Base-by-base conservation (phyloP, 2,888 invertebrate genomes). In the Drosophila percnosoma region DNA sequence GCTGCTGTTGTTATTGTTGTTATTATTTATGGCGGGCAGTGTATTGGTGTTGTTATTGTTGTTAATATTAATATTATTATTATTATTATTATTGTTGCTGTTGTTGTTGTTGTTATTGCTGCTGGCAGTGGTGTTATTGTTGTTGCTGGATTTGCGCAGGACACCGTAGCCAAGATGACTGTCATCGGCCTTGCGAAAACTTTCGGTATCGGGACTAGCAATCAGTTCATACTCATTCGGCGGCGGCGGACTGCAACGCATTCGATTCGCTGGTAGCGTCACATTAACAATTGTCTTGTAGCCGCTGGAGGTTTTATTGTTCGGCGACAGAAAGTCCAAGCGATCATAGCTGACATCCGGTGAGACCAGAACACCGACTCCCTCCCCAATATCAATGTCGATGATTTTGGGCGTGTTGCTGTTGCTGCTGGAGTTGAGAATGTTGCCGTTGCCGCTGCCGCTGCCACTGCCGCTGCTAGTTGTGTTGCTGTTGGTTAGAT, bases 221-320 rank as follows among this genome's bases (percentile, higher is more conserved):
- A 97, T 96, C 88, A 96, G 95, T 91, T 97, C 97, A 91, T 97
- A 97, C 92, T 96, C 96, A 92, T 96, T 96, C 93, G 95, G 95
- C 24, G 94, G 94, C 58, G 91, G 86, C 38, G 90, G 89, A 74
- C 82, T 90, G 68, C 87, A 79, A 29, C 84, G 85, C 38, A 83
- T 62, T 34, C 92, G 90, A 75, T 81, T 91, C 4, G 78, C 73
- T 15, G 94, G 88, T 49, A 95, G 93, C n/a, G 95, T 95, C 1
- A 95, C 93, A 3, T 95, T 94, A 60, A 95, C 94, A 63, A 96
- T 95, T 75, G 96, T 96, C 89, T 96, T 96, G 89, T 97, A 97
- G 11, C 95, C 94, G 27, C 95, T 93, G 71, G 96, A 96, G 62
- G 95, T 94, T 75, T 95, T 96, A 77, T 95, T 95, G 67, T 96